These are phyloP conservation scores for Neotoxoptera formosana DNA, from an alignment of 1,140 invertebrate genomes.

Conservation along the genomic window DNA sequence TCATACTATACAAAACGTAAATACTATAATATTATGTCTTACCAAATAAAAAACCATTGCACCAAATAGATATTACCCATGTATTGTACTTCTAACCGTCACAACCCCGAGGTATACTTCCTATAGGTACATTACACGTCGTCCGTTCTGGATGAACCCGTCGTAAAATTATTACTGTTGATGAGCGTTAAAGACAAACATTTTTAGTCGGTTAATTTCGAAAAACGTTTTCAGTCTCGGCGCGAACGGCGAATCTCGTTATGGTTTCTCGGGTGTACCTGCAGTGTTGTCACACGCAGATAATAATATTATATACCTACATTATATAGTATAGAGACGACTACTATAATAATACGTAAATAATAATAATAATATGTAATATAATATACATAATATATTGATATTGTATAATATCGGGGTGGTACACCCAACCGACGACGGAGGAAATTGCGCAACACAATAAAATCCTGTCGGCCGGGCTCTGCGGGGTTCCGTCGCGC, in stretches of 20 bases:
- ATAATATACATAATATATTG: neutral
- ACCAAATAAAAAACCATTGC: too few species aligned
- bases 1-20: too few species aligned
- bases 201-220: neutral
- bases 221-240: neutral
- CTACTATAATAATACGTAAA: neutral
- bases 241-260: neutral
- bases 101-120: neutral
- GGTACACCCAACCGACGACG: too few species aligned
- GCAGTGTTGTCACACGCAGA: neutral
- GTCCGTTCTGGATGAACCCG: neutral
- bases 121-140: neutral
- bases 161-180: neutral
- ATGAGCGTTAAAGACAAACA: neutral
- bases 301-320: too few species aligned
- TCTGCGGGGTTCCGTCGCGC: neutral
- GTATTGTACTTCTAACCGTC: neutral
- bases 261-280: neutral
- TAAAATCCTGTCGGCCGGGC: neutral
- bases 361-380: neutral
- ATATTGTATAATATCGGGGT: neutral
- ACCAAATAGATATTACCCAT: too few species aligned
- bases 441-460: slow-evolving; percentile 7
- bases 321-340: neutral
- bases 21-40: too few species aligned